Evolutionary conservation across 2,888 invertebrate genomes (phyloP), one percentile per base, ranked within the genome.

Genomic region (Anthophora plumipes): DNA sequence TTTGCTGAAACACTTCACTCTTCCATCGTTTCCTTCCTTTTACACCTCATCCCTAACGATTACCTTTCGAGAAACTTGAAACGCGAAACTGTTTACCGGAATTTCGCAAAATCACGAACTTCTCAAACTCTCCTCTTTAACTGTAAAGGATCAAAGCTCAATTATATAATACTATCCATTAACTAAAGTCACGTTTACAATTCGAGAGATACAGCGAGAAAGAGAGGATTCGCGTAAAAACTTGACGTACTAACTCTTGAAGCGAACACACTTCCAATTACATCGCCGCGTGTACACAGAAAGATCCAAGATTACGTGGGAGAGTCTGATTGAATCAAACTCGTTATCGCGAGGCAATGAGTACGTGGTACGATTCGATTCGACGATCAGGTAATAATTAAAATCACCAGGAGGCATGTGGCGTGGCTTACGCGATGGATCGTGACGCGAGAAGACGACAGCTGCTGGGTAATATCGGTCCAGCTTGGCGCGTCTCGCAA

Each of bases 401-500:
- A 80, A 77, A 73, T 66, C 54, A n/a, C n/a, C n/a, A 41, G 25
- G 17, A 48, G 20, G 12, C n/a, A 41, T 25, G 17, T 25, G 2
- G 46, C 6, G 69, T 41, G 31, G 31, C 4, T 31, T 3, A 52
- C 55, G 66, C 63, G 76, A 52, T 50, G 68, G 69, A 63, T 52
- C 55, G 74, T 54, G 57, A 60, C 68, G 50, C 55, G 43, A 64
- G 72, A 14, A n/a, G 2, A 22, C 77, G 74, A 80, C 83, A 80
- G 85, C 83, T 82, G 85, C 66, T 52, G n/a, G 14, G 82, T 54
- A 69, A 76, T 76, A 77, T 71, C 69, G 31, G 60, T 48, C n/a
- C 54, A 55, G 43, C 25, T 1, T 31, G 31, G 55, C 11, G 20
- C 48, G 31, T 17, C 14, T 57, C 17, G 41, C 71, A 74, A 76